Evolutionary conservation across 1,140 invertebrate genomes (phyloP).

Genomic region (Halictus rubicundus): DNA sequence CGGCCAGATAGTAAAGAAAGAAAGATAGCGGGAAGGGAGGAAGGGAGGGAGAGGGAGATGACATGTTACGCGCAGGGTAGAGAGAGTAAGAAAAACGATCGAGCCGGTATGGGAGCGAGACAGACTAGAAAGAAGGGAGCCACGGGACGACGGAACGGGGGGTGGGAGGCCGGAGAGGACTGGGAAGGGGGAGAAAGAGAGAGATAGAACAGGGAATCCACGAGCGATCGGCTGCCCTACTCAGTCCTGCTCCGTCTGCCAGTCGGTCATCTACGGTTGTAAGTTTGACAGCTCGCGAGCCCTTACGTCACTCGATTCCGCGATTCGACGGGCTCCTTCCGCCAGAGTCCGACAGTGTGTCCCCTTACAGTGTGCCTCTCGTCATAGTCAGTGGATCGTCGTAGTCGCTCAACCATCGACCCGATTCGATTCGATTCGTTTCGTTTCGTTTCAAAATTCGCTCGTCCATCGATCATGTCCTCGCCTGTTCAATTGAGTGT

Average conservation of each 20-base stretch:
- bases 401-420: no score
- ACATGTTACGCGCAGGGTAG: background rate
- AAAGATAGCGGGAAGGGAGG: background rate
- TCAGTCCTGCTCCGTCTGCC: conserved; percentile 78
- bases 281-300: conserved; percentile 62
- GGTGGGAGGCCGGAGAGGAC: background rate
- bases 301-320: conserved; percentile 5
- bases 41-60: conserved; percentile 36
- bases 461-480: background rate
- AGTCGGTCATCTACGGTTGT: conserved; percentile 72
- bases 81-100: conserved; percentile 19
- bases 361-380: background rate
- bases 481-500: background rate
- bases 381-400: background rate
- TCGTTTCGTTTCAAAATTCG: no score
- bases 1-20: background rate
- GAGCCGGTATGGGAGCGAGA: background rate
- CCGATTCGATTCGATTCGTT: no score
- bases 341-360: conserved; percentile 25
- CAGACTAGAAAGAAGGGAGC: conserved; percentile 11
- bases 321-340: conserved; percentile 5
- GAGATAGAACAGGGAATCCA: conserved; percentile 63
- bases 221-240: conserved; percentile 75
- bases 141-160: background rate
- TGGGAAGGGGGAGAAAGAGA: conserved; percentile 55